A percentile compares a stretch with the other conserved stretches of the same genome.
These are phyloP conservation scores for Dolichoris vasculosae DNA, from an alignment of 1,140 invertebrate species.

Conservation along the genomic window DNA sequence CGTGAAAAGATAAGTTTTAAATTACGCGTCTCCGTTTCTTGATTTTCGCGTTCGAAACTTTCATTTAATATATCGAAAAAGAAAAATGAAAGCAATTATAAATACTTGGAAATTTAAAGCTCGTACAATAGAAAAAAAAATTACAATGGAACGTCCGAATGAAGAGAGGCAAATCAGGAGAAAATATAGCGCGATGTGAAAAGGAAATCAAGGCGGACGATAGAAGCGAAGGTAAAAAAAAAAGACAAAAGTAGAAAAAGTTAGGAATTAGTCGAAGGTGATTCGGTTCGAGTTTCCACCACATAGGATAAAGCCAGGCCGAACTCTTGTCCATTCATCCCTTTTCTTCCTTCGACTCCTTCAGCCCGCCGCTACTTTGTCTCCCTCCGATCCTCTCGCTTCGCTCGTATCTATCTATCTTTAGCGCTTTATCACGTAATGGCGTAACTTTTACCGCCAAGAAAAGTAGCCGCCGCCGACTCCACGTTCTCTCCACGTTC, in stretches of 20 bases:
- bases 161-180: neutral
- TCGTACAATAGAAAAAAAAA: neutral
- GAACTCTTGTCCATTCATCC: constrained; percentile 34
- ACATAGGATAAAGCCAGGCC: constrained; percentile 29
- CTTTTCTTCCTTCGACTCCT: constrained; percentile 24
- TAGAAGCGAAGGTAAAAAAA: neutral
- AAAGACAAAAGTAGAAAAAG: constrained; percentile 23
- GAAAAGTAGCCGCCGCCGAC: constrained; percentile 26
- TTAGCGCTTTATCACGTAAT: constrained; percentile 67
- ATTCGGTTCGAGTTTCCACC: neutral
- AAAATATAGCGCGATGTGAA: neutral
- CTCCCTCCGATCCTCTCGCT: neutral
- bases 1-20: too few species aligned
- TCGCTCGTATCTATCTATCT: constrained; percentile 53
- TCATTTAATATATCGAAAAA: too few species aligned
- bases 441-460: constrained; percentile 65
- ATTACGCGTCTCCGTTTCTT: too few species aligned
- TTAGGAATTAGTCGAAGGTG: constrained; percentile 45
- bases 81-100: too few species aligned
- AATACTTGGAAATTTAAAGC: neutral
- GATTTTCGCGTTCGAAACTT: too few species aligned
- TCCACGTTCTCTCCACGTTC: neutral
- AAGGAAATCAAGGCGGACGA: neutral
- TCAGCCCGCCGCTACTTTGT: neutral
- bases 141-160: neutral